Evolutionary conservation across 2,797 vertebrate genomes (phyloP).

Genomic region (Poecilia gillii): DNA sequence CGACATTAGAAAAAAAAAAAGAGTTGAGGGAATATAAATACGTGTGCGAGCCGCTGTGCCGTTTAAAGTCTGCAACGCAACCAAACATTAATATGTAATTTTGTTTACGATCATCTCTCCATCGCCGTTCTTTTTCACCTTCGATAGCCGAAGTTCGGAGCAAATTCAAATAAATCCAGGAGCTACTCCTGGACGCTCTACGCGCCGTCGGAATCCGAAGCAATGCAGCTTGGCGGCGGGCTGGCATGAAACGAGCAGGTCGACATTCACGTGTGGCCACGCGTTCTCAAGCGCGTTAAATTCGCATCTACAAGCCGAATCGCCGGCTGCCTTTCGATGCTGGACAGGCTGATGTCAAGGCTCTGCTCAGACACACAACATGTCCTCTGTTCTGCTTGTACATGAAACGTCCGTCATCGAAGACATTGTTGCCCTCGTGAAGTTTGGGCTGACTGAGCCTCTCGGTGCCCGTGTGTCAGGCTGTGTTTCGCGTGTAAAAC

Average conservation of each 20-base stretch:
- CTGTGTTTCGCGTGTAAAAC: constrained; percentile 1
- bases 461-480: constrained; percentile 1
- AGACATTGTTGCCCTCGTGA: constrained; percentile 30
- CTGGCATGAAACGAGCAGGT: not conserved
- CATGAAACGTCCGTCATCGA: constrained; percentile 30
- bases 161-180: not conserved
- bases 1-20: not conserved
- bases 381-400: constrained; percentile 6
- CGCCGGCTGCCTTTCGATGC: not conserved
- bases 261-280: not conserved
- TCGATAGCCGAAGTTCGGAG: not conserved
- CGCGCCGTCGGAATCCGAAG: not conserved
- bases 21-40: not conserved
- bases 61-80: not conserved
- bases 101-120: not conserved
- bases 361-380: constrained; percentile 9
- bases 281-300: not conserved
- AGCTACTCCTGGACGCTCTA: not conserved
- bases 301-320: not conserved
- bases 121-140: not conserved
- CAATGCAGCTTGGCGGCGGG: not conserved
- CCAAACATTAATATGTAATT: not conserved
- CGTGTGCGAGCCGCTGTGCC: not conserved
- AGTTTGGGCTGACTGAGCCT: constrained; percentile 20
- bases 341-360: constrained; percentile 30